These are phyloP conservation scores for Pissodes strobi DNA, from an alignment of 1,140 invertebrate genomes.

Conservation along the genomic window DNA sequence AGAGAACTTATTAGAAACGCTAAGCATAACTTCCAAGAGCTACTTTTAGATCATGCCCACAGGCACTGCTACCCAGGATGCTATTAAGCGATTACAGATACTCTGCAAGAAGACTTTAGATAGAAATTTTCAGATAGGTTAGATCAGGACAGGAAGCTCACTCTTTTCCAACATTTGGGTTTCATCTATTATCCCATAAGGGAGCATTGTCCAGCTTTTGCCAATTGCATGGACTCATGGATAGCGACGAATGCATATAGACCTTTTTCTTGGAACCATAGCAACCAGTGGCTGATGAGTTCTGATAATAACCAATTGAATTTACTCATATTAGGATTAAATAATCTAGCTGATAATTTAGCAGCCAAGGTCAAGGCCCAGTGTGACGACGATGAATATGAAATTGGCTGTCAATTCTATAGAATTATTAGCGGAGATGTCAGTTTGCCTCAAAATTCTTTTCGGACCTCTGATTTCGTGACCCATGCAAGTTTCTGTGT, in stretches of 20 bases:
- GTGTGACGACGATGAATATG: conserved; percentile 83
- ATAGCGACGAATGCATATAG: conserved; percentile 74
- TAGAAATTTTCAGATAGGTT: conserved; percentile 91
- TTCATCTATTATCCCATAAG: conserved; percentile 94
- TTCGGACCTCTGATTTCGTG: conserved; percentile 75
- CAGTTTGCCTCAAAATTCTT: conserved; percentile 75
- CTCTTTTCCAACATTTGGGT: conserved; percentile 92
- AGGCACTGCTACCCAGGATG: conserved; percentile 90
- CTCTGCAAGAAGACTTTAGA: conserved; percentile 88
- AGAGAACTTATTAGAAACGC: conserved; percentile 88
- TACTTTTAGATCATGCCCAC: conserved; percentile 91
- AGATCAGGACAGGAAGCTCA: conserved; percentile 91
- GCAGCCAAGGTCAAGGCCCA: conserved; percentile 74
- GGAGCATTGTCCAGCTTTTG: conserved; percentile 90
- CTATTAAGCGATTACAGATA: conserved; percentile 91
- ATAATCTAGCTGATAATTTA: conserved; percentile 77
- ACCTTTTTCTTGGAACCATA: conserved; percentile 70
- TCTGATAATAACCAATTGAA: conserved; percentile 74
- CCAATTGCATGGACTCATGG: conserved; percentile 87
- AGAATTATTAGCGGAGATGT: conserved; percentile 86
- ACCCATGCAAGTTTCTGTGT: conserved; percentile 86
- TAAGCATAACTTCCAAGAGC: conserved; percentile 91
- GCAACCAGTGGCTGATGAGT: conserved; percentile 68
- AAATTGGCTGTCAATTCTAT: conserved; percentile 81
- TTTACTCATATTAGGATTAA: conserved; percentile 75